phyloP scores from a whole-genome alignment of 2,888 invertebrate genomes.

The Meandrusa payeni region DNA sequence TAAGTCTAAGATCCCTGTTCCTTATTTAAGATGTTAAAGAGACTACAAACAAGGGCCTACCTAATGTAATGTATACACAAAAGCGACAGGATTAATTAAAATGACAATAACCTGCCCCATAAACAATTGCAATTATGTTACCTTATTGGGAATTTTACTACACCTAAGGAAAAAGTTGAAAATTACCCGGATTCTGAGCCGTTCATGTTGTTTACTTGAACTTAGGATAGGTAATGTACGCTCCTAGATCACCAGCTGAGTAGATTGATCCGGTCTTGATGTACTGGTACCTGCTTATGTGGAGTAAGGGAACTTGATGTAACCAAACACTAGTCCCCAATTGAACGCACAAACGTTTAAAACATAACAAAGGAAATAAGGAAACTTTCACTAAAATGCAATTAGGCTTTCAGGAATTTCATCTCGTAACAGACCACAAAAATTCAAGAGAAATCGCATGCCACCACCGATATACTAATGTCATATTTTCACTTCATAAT shows the following conservation, averaged over 20 bases:
- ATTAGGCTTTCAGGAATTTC: constrained; percentile 60
- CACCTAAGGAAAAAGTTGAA: constrained; percentile 10
- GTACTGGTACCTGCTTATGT: constrained; percentile 50
- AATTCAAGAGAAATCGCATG: constrained; percentile 77
- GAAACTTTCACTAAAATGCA: constrained; percentile 54
- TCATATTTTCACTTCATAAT: constrained; percentile 65
- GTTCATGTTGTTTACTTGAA: constrained; percentile 81
- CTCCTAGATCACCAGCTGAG: constrained; percentile 45
- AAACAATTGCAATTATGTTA: too few relatives aligned
- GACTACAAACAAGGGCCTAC: too few relatives aligned
- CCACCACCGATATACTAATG: constrained; percentile 67
- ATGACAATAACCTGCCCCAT: too few relatives aligned
- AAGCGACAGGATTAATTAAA: too few relatives aligned
- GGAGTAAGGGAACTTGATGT: constrained; percentile 43
- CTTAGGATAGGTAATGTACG: constrained; percentile 40
- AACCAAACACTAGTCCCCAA: constrained; percentile 46
- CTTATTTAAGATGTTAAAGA: too few relatives aligned
- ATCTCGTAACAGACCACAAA: constrained; percentile 75
- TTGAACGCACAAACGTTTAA: constrained; percentile 48
- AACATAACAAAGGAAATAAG: constrained; percentile 60
- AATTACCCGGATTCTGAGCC: constrained; percentile 90
- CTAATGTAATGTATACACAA: too few relatives aligned
- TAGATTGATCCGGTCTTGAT: constrained; percentile 40
- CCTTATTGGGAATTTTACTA: too few relatives aligned
- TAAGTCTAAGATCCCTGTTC: too few relatives aligned